Evolutionary conservation across 2,113 vertebrate species (phyloP), one percentile per base, ranked within the genome.

Genomic region (Neolamprologus tretocephalus): DNA sequence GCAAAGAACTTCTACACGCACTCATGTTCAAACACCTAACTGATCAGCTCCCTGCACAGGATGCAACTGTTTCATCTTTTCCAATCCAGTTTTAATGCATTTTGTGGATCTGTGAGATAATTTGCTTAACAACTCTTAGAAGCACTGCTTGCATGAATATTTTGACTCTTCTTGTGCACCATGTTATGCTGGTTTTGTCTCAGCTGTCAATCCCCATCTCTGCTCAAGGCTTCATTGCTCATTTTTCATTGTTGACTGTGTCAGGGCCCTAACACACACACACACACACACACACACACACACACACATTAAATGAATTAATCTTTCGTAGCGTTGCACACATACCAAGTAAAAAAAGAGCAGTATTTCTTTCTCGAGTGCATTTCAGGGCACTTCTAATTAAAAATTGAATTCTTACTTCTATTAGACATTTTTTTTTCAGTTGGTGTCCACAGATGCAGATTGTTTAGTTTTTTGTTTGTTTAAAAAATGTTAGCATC

Each of bases 181-280:
- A 13, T 81, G 40, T 84, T 71, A 26, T 86, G 87, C 90, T 85
- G 90, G 86, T 85, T 91, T 61, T 58, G 49, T 61, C 63, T 53
- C 80, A 55, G 53, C 80, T 85, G 86, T 90, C 89, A 86, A 63
- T 87, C 90, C 23, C 23, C 40, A 28, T 89, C 83, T 86, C 75
- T 28, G 42, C 71, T 51, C 35, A 68, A 71, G 86, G 57, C 81
- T 82, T 63, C 31, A 16, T 79, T 86, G 81, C 55, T 83, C 82
- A 63, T 90, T 89, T 91, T 73, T 90, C 86, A 90, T 87, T 84
- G 84, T 82, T 90, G 85, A 81, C 79, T 63, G 26, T 87, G 89
- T 88, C 90, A 87, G 40, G 7, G 51, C 28, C 80, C 54, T 8
- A 71, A 55, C 84, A 78, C 85, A 81, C 83, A 47, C 17, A 19